Base-by-base conservation (phyloP, 2,888 invertebrate species). In the Zonitis immaculata region DNA sequence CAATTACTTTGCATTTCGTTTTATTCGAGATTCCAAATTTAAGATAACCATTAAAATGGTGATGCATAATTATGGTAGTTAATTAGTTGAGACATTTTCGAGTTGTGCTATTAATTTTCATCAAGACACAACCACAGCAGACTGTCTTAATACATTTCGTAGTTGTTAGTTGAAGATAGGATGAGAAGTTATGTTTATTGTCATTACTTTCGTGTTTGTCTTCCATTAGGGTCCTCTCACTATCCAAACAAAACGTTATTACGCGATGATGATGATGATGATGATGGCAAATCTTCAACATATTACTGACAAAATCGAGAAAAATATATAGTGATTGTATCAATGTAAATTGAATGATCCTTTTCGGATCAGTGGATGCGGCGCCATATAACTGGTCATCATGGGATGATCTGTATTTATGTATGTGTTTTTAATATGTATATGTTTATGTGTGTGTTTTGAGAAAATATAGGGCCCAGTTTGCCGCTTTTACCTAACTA, bases 401-500 rank as follows among this genome's bases (percentile, higher is more conserved):
- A n/a, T n/a, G 20, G 39, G 20, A 11, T 39, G 39, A 39, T 39
- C 6, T 39, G 16, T 39, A 39, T 39, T 16, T 14, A 1, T 32
- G 7, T 32, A 32, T 32, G 8, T 32, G 14, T 32, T 7, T n/a
- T n/a, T n/a, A n/a, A n/a, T 32, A 7, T 39, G 18, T 20, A 20
- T 20, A 1, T 1, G 20, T 39, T 4, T 39, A 5, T 39, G 8
- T 39, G 7, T 18, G 11, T 26, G 8, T 51, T 51, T 46, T 51
- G 53, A 49, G 44, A 56, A 53, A 50, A 53, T 56, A 53, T 56
- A 56, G 53, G 53, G 56, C 44, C 64, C 61, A 59, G 61, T 61
- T 64, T 59, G 66, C 68, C 67, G 67, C 68, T 66, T 66, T 66
- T 65, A 65, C 69, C 64, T 67, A 68, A 39, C 39, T 65, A 77